These are phyloP conservation scores for Calephelis nemesis DNA, from an alignment of 1,140 invertebrate genomes.

Conservation along the genomic window DNA sequence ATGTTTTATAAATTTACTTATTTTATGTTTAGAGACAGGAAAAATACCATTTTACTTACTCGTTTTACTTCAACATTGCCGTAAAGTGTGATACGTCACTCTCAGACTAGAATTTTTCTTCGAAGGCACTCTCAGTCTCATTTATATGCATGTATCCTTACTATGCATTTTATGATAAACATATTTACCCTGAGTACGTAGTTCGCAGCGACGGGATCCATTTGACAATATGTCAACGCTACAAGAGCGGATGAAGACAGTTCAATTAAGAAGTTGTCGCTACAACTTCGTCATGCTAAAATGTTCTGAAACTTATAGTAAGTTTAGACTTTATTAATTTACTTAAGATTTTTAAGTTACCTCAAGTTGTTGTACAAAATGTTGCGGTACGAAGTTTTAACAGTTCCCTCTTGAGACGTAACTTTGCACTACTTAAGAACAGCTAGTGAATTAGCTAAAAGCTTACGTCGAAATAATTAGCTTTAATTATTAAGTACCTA, in stretches of 20 bases:
- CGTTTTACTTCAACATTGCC: too few relatives aligned
- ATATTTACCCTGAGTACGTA: not conserved
- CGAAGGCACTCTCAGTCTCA: constrained; percentile 4
- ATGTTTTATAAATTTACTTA: too few relatives aligned
- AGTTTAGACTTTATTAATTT: constrained; percentile 4
- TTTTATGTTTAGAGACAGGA: too few relatives aligned
- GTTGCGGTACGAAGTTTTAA: not conserved
- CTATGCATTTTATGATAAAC: constrained; percentile 9
- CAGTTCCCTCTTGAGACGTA: not conserved
- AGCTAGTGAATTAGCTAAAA: not conserved
- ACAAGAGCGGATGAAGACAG: constrained; percentile 3
- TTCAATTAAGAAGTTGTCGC: constrained; percentile 12
- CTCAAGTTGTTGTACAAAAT: not conserved
- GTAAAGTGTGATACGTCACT: too few relatives aligned
- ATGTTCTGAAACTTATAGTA: constrained; percentile 6
- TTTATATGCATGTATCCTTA: constrained; percentile 6
- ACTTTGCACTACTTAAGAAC: not conserved
- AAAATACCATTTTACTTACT: too few relatives aligned
- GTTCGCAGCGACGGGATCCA: not conserved
- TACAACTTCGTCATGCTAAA: constrained; percentile 9
- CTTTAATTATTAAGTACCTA: not conserved
- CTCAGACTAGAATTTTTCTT: constrained; percentile 4
- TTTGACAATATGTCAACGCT: constrained; percentile 9
- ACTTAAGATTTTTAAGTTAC: not conserved
- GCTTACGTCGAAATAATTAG: not conserved